Evolutionary conservation across 2,113 vertebrate species (phyloP).

Genomic region (Aphyosemion australe): DNA sequence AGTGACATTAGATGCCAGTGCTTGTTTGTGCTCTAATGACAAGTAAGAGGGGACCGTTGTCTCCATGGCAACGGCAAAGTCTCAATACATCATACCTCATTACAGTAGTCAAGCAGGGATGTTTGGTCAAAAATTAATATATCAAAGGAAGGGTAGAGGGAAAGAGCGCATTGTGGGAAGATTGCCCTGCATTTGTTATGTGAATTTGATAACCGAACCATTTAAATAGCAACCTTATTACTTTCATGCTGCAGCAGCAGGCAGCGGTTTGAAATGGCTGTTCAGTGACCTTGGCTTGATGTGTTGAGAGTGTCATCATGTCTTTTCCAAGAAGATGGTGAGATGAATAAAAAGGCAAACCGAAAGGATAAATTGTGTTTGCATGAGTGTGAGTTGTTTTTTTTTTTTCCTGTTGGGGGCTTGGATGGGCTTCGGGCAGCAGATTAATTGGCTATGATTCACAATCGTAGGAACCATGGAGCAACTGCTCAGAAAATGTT

Average conservation of each 20-base stretch:
- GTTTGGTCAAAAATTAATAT: constrained; percentile 84
- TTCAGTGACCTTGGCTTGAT: constrained; percentile 76
- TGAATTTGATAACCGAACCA: constrained; percentile 69
- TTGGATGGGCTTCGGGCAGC: constrained; percentile 36
- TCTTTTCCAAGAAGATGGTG: constrained; percentile 29
- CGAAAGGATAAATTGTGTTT: constrained; percentile 27
- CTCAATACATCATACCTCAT: constrained; percentile 88
- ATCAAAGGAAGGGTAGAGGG: constrained; percentile 69
- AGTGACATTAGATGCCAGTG: constrained; percentile 86
- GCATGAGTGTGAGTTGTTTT: constrained; percentile 25
- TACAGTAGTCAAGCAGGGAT: constrained; percentile 84
- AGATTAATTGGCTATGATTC: constrained; percentile 64
- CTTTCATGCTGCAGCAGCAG: constrained; percentile 65
- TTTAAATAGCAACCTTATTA: constrained; percentile 76
- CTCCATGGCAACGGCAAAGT: constrained; percentile 87
- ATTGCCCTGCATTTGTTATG: constrained; percentile 70
- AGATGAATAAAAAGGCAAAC: constrained; percentile 32
- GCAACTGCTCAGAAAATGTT: constrained; percentile 27
- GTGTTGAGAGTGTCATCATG: constrained; percentile 41
- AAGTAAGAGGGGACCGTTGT: constrained; percentile 86
- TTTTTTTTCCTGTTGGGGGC: constrained; percentile 15
- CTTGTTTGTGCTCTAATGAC: constrained; percentile 87
- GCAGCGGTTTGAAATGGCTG: constrained; percentile 64
- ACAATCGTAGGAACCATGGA: constrained; percentile 34
- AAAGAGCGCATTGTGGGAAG: constrained; percentile 52